Percentiles rank a stretch among this genome's conserved stretches.
Evolutionary conservation across 2,888 invertebrate species (phyloP).

Genomic region (Cryptophagus acutangulus): DNA sequence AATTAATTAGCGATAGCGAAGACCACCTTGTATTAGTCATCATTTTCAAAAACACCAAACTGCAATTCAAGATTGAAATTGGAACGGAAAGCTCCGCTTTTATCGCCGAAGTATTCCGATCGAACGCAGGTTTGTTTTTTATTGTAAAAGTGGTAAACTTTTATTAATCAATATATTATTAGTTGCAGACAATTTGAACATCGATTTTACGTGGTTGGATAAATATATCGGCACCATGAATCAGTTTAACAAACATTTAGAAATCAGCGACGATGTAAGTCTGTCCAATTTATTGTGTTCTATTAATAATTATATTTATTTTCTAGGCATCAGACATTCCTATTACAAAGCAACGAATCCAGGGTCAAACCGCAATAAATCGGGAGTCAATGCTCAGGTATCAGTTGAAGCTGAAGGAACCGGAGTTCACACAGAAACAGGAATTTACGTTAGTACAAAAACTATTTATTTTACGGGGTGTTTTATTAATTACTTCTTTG

Average conservation of each 20-base stretch:
- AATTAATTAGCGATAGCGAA: slow-evolving; percentile 49
- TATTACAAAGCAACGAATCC: slow-evolving; percentile 55
- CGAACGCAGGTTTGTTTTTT: slow-evolving; percentile 71
- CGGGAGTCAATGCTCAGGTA: slow-evolving; percentile 74
- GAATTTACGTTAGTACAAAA: slow-evolving; percentile 56
- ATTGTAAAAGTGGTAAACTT: too few species aligned
- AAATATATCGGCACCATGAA: slow-evolving; percentile 52
- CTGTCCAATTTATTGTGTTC: neutral
- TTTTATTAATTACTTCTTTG: too few species aligned
- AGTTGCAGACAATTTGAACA: slow-evolving; percentile 1
- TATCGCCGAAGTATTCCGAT: slow-evolving; percentile 68
- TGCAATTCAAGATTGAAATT: slow-evolving; percentile 54
- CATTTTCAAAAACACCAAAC: slow-evolving; percentile 49
- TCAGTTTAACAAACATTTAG: slow-evolving; percentile 36
- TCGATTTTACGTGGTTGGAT: slow-evolving; percentile 57
- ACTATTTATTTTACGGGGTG: neutral
- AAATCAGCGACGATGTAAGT: slow-evolving; percentile 15
- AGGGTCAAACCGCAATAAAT: slow-evolving; percentile 49
- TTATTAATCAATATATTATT: neutral
- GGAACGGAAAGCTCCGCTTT: slow-evolving; percentile 63
- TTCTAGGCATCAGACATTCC: slow-evolving; percentile 51
- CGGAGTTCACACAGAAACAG: slow-evolving; percentile 64
- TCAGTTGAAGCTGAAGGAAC: slow-evolving; percentile 71
- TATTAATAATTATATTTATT: neutral
- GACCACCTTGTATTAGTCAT: slow-evolving; percentile 54